Base-by-base conservation (phyloP, 2,797 vertebrate genomes). In the Corythornis leucogaster region DNA sequence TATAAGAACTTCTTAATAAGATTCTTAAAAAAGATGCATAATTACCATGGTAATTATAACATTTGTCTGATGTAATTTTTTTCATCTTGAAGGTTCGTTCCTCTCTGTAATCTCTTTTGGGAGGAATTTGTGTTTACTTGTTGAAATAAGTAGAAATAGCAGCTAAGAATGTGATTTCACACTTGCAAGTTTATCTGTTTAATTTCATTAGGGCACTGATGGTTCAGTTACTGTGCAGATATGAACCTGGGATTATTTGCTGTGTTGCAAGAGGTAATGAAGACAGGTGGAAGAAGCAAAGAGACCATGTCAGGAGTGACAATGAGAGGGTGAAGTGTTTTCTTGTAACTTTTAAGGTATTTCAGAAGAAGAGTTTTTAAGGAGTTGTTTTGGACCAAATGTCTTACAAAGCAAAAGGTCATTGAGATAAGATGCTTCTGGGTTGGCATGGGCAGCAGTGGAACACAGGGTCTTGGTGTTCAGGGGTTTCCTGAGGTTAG, bases 271-370 rank as follows among this genome's bases (percentile, higher is more conserved):
- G 57, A 33, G 5, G 20, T 28, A 11, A 31, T 4, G 8, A 45
- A 87, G 50, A 70, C 61, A 46, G 1, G 2, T 1, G 2, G 22
- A 18, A 26, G 22, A 9, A 53, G 2, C 38, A 35, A 61, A 45
- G 33, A 57, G 35, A 26, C 35, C 1, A 0, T 6, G 42, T 15
- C 17, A 68, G 58, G 26, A 53, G 6, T 25, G 26, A 12, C 5
- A 5, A 0, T 0, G 14, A 13, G 51, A 6, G 3, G 7, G 3
- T 30, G 0, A 57, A 31, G 6, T 1, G 1, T 31, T 50, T 7
- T 50, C 21, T 25, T 76, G 8, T 3, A 25, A 12, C 17, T 42
- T 26, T 53, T 57, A 22, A 28, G 6, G 2, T 61, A 25, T 33
- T 45, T 40, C 38, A 15, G 28, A 51, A 61, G 8, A 58, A 28